Percentiles rank a stretch among this genome's conserved stretches.
These are phyloP conservation scores for Protonemura montana DNA, from an alignment of 2,888 invertebrate species.

Conservation along the genomic window DNA sequence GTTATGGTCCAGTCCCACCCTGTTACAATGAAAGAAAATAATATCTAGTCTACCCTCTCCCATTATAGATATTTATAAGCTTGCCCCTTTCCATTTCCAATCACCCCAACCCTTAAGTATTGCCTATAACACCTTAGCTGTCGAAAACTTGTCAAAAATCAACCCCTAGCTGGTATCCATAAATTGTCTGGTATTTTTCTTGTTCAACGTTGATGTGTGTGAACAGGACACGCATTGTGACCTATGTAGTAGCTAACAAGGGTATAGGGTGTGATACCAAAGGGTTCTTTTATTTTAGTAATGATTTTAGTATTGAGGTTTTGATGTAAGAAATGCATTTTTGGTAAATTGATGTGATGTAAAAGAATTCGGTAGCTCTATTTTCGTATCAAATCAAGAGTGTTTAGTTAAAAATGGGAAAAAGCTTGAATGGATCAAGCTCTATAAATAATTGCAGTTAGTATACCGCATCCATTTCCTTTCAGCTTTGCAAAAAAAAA, in stretches of 20 bases:
- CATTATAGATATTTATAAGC: slow-evolving; percentile 39
- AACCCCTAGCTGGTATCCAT: slow-evolving; percentile 26
- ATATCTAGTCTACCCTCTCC: slow-evolving; percentile 15
- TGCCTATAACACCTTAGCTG: slow-evolving; percentile 24
- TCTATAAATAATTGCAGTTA: neutral
- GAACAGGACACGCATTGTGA: slow-evolving; percentile 22
- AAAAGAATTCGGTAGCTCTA: too few species aligned
- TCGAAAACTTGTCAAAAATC: slow-evolving; percentile 40
- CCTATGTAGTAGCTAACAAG: slow-evolving; percentile 31
- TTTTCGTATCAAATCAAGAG: too few species aligned
- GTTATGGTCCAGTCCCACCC: neutral
- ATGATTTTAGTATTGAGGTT: too few species aligned
- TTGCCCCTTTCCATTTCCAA: slow-evolving; percentile 33
- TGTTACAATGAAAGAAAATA: slow-evolving; percentile 9
- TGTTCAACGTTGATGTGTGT: slow-evolving; percentile 7
- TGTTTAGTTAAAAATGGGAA: neutral
- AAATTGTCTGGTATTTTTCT: slow-evolving; percentile 22
- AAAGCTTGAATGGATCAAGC: neutral
- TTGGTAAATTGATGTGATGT: too few species aligned
- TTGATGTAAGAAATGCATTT: neutral
- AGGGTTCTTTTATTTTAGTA: slow-evolving; percentile 23
- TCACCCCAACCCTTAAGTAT: slow-evolving; percentile 24
- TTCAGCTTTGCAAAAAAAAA: neutral
- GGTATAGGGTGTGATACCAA: neutral
- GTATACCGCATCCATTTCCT: neutral